Percentiles rank a stretch among this genome's conserved stretches.
Conservation (phyloP, 2,113 vertebrate genomes). For the Struthidea cinerea region DNA sequence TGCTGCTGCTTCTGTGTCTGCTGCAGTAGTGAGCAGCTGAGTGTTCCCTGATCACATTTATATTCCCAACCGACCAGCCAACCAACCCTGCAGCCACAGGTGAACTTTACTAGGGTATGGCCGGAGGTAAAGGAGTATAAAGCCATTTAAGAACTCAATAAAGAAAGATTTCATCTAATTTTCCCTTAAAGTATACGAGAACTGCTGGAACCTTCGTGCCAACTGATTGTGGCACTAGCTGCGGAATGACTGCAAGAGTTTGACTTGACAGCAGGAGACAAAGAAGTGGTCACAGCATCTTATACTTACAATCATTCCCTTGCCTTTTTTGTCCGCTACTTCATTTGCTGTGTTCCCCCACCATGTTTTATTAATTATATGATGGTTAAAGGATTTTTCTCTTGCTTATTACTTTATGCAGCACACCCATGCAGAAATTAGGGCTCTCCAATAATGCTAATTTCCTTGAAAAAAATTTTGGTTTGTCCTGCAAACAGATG, state of each 20-base stretch:
- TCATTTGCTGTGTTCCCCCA: background rate
- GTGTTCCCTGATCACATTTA: background rate
- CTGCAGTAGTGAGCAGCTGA: background rate
- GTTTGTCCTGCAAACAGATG: background rate
- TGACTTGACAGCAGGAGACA: background rate
- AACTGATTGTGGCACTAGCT: background rate
- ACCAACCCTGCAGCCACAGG: background rate
- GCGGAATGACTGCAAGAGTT: constrained; percentile 30
- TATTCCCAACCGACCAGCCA: background rate
- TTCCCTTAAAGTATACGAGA: constrained; percentile 2
- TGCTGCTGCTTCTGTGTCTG: background rate
- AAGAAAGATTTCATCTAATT: background rate
- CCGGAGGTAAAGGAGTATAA: background rate
- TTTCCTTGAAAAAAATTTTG: background rate
- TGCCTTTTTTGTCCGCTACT: background rate
- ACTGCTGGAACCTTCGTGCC: background rate
- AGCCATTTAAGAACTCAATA: background rate
- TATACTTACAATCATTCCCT: background rate
- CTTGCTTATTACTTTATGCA: background rate
- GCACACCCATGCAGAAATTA: background rate
- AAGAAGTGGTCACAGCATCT: background rate
- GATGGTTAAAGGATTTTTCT: background rate
- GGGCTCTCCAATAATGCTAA: background rate
- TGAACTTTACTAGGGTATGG: background rate
- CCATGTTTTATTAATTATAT: background rate